A percentile compares a stretch with the other conserved stretches of the same genome.
Evolutionary conservation across 1,140 invertebrate species (phyloP).

Genomic region (Campoletis sonorensis): DNA sequence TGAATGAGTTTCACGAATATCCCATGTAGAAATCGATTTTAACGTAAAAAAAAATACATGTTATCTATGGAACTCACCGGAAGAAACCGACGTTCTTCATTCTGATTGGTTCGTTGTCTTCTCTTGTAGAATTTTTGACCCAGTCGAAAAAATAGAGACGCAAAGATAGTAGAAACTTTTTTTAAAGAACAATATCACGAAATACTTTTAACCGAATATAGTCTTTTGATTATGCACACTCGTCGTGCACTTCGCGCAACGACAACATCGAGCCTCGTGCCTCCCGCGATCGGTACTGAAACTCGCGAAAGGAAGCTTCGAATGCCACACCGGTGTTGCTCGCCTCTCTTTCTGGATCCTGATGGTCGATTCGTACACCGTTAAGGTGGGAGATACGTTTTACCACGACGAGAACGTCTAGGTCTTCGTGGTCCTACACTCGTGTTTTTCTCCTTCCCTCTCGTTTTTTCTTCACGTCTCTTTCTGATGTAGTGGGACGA

Average conservation of each 20-base stretch:
- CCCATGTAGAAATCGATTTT: not conserved
- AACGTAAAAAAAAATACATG: not conserved
- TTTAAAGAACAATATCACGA: slow-evolving; percentile 18
- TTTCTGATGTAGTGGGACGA: slow-evolving; percentile 18
- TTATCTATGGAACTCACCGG: slow-evolving; percentile 43
- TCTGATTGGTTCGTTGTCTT: slow-evolving; percentile 36
- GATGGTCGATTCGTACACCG: slow-evolving; percentile 26
- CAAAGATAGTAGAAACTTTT: not conserved
- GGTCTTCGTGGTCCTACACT: slow-evolving; percentile 29
- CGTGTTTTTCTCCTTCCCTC: not conserved
- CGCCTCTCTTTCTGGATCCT: slow-evolving; percentile 42
- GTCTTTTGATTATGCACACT: slow-evolving; percentile 38
- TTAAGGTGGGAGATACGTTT: slow-evolving; percentile 35
- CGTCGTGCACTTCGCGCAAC: slow-evolving; percentile 43
- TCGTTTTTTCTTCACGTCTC: slow-evolving; percentile 41
- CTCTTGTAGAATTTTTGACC: slow-evolving; percentile 4
- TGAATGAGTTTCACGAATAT: no score
- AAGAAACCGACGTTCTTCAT: slow-evolving; percentile 48
- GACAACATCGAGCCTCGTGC: slow-evolving; percentile 42
- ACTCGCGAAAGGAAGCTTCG: slow-evolving; percentile 51
- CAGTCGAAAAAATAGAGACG: not conserved
- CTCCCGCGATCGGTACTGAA: slow-evolving; percentile 51
- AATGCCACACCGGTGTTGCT: slow-evolving; percentile 31
- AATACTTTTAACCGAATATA: not conserved
- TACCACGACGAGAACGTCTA: slow-evolving; percentile 42